Conservation (phyloP, 2,888 invertebrate genomes). For the Andricus curvator region DNA sequence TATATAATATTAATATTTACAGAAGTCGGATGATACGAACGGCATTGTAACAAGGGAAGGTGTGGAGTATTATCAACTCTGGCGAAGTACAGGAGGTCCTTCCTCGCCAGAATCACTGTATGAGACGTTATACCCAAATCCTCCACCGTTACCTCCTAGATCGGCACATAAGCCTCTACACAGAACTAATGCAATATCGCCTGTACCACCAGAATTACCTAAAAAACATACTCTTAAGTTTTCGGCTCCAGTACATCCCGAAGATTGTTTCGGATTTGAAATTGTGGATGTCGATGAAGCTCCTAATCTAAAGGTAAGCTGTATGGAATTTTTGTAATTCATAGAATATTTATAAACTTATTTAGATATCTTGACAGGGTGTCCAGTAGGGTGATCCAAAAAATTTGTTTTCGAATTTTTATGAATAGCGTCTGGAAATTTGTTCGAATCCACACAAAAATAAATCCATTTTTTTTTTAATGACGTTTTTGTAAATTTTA, state of each 20-base stretch:
- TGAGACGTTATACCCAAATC: slow-evolving; percentile 71
- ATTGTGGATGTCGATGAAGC: slow-evolving; percentile 90
- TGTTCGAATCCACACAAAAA: too few species aligned
- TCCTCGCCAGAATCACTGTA: slow-evolving; percentile 68
- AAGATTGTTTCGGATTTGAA: slow-evolving; percentile 91
- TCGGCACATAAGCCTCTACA: slow-evolving; percentile 88
- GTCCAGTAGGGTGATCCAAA: too few species aligned
- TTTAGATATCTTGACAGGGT: not conserved
- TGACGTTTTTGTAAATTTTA: too few species aligned
- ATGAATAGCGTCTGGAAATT: too few species aligned
- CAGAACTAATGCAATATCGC: slow-evolving; percentile 81
- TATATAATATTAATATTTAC: slow-evolving; percentile 47
- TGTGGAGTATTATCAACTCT: slow-evolving; percentile 75
- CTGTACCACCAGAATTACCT: slow-evolving; percentile 85
- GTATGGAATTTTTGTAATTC: not conserved
- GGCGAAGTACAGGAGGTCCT: slow-evolving; percentile 75
- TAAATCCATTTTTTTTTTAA: too few species aligned
- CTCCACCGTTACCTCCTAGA: slow-evolving; percentile 86
- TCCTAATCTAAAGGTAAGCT: slow-evolving; percentile 69
- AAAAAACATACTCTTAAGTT: slow-evolving; percentile 85
- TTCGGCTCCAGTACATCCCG: slow-evolving; percentile 81
- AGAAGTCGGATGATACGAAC: slow-evolving; percentile 66
- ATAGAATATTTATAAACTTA: slow-evolving; percentile 13
- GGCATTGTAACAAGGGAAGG: slow-evolving; percentile 67
- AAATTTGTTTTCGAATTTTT: too few species aligned